Evolutionary conservation across 2,113 vertebrate genomes (phyloP).

Genomic region (Mobula hypostoma): DNA sequence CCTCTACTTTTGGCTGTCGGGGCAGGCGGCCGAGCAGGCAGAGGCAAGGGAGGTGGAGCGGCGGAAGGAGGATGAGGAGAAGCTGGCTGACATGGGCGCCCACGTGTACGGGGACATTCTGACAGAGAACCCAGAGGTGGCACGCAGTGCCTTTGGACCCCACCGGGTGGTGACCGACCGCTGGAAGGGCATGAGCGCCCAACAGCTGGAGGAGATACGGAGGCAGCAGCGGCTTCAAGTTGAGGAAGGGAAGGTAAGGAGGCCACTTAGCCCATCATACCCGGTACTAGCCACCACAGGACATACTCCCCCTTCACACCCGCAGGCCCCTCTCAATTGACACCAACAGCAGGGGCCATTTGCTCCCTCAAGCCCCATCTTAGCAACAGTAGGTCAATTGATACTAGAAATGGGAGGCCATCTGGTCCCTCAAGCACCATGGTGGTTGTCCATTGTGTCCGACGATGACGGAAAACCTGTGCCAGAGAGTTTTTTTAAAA

Average conservation of each 20-base stretch:
- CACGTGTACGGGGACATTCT: conserved; percentile 61
- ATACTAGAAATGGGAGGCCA: too few species aligned
- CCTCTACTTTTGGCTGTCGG: too few species aligned
- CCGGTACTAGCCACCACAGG: too few species aligned
- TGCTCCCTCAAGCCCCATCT: too few species aligned
- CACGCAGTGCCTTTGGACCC: conserved; percentile 38
- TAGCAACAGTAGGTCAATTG: too few species aligned
- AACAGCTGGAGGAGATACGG: conserved; percentile 52
- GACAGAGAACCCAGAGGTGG: conserved; percentile 53
- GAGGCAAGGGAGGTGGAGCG: conserved; percentile 46
- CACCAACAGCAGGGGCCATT: too few species aligned
- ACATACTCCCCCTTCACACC: too few species aligned
- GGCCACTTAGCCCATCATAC: neutral
- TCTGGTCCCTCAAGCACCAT: too few species aligned
- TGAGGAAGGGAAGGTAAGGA: conserved; percentile 52
- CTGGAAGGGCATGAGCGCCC: conserved; percentile 62
- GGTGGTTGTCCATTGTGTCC: too few species aligned
- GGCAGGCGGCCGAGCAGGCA: conserved; percentile 51
- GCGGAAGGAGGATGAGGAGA: conserved; percentile 47
- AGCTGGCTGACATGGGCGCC: conserved; percentile 51
- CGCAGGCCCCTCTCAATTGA: too few species aligned
- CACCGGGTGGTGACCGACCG: conserved; percentile 50
- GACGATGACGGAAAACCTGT: too few species aligned
- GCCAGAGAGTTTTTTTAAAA: too few species aligned
- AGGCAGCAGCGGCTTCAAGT: conserved; percentile 52